Evolutionary conservation across 2,888 invertebrate genomes (phyloP), one percentile per base, ranked within the genome.

Genomic region (Phalangium opilio): DNA sequence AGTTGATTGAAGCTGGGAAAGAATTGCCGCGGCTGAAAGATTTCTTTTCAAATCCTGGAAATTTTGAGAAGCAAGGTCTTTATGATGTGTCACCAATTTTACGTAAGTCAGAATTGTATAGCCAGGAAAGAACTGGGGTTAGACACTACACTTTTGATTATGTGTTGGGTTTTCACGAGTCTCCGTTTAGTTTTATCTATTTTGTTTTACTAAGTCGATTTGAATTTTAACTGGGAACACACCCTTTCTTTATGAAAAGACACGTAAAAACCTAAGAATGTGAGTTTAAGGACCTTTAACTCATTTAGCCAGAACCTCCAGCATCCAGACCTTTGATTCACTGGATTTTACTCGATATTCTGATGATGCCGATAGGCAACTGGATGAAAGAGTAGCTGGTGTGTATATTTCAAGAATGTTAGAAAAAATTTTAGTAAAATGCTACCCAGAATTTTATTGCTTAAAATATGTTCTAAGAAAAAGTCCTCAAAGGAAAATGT

Each of bases 11-110:
- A 68, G 75, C 77, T 48, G 86, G 86, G 15, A 75, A 75, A 60
- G 85, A 86, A 67, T 64, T 84, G 39, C 78, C 80, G 8, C 73
- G 80, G 59, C 68, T 87, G 7, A 74, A 78, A 59, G 84, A 86
- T 64, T 87, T 80, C 62, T 87, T 87, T 66, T 83, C 85, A 0
- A 86, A 86, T 68, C 84, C 86, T 39, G 82, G 77, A 52, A 84
- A 87, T 67, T 87, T 87, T 67, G 86, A 86, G 63, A 71, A 73
- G 58, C 52, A 58, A 32, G 55, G 58, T 43, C 69, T 73, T 55
- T 71, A 75, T 34, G 75, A 78, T 45, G 72, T 73, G 41, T 70
- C 72, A 52, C 68, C 71, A 46, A 70, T 49, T 49, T 76, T 79
- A 68, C 75, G 79, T 79, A 71, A 65, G 77, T 73, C 32, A 3